These are phyloP conservation scores for Rhinolophus ferrumequinum DNA, from an alignment of 2,113 vertebrate genomes.

Conservation along the genomic window DNA sequence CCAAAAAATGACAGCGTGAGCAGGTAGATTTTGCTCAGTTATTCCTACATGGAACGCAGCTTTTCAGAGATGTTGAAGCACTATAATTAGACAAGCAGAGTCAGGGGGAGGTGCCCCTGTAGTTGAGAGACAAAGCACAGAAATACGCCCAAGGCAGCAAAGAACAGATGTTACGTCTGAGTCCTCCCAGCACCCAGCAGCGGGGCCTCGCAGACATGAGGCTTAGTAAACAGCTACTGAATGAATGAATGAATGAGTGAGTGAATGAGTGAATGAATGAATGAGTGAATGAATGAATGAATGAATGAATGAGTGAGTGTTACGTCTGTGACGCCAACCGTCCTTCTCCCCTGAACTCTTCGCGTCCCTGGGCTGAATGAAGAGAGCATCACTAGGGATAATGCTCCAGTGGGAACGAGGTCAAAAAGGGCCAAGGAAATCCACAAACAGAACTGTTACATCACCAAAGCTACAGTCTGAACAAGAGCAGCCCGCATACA, in stretches of 20 bases:
- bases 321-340: neutral
- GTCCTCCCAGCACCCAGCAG: neutral
- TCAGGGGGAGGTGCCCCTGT: neutral
- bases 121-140: neutral
- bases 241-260: neutral
- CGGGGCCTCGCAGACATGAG: fast-evolving
- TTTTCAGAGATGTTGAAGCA: neutral
- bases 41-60: neutral
- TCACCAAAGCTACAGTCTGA: neutral
- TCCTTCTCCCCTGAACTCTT: neutral
- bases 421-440: neutral
- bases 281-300: neutral
- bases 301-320: neutral
- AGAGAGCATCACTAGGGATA: neutral
- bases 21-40: neutral
- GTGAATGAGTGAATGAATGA: neutral
- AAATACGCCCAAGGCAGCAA: neutral
- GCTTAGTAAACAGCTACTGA: fast-evolving
- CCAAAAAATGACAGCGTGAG: neutral
- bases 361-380: neutral
- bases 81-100: neutral
- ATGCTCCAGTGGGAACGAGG: neutral
- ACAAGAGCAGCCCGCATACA: too few relatives aligned
- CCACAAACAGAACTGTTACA: fast-evolving
- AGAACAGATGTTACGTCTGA: neutral